A percentile compares a stretch with the other conserved stretches of the same genome.
Conservation (phyloP, 2,113 vertebrate species). For the Calypte anna region DNA sequence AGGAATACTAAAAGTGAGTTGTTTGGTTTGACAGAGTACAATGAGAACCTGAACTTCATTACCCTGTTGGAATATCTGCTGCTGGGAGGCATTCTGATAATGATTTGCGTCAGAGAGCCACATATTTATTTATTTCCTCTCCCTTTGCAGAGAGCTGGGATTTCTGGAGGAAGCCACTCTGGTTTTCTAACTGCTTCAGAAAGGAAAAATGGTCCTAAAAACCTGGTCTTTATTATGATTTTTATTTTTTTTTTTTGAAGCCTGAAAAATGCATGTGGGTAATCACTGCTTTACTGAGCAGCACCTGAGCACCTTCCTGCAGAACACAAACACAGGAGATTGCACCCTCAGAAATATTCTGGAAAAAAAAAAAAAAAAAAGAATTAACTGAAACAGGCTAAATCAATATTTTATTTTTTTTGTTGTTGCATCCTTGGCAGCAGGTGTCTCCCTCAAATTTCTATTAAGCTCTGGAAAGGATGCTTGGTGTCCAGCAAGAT, state of each 20-base stretch:
- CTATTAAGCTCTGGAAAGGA: constrained; percentile 8
- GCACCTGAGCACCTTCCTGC: neutral
- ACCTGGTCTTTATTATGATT: neutral
- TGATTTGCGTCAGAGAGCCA: constrained; percentile 27
- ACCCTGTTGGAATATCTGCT: neutral
- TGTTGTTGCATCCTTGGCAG: neutral
- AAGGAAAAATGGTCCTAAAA: neutral
- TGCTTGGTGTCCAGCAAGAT: constrained; percentile 14
- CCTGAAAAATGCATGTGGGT: constrained; percentile 15
- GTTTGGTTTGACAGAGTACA: constrained; percentile 45
- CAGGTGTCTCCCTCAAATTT: neutral
- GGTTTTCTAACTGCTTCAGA: neutral
- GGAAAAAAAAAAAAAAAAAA: neutral
- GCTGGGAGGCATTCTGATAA: constrained; percentile 50
- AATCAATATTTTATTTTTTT: constrained; percentile 7
- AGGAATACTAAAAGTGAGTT: constrained; percentile 34
- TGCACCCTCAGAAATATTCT: neutral
- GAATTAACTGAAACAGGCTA: neutral
- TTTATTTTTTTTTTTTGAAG: neutral
- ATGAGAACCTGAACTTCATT: constrained; percentile 23
- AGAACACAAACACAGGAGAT: constrained; percentile 13
- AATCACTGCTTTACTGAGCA: neutral
- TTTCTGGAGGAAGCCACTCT: neutral
- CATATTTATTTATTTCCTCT: neutral
- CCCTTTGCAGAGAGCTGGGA: no score